Evolutionary conservation across 2,797 vertebrate species (phyloP).

Genomic region (Furcifer pardalis): DNA sequence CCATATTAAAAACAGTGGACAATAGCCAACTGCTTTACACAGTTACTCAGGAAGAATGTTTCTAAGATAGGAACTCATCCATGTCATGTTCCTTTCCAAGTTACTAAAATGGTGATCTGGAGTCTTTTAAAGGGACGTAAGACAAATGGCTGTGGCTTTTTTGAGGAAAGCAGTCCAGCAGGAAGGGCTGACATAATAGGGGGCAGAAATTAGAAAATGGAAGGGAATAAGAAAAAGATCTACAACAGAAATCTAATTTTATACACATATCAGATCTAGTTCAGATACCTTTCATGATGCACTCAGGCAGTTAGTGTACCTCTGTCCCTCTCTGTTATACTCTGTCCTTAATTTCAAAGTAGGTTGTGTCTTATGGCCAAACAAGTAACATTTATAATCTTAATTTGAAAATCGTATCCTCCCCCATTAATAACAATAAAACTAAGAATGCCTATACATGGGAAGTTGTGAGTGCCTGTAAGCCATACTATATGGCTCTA

Average conservation of each 20-base stretch:
- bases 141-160: not conserved
- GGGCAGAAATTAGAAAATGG: not conserved
- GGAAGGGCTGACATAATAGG: not conserved
- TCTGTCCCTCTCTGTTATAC: not conserved
- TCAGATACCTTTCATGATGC: not conserved
- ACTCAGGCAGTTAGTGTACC: not conserved
- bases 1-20: not conserved
- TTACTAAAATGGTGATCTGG: not conserved
- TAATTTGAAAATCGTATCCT: not conserved
- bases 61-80: not conserved
- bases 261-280: not conserved
- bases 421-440: not conserved
- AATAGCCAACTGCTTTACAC: not conserved
- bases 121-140: not conserved
- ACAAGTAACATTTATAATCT: not conserved
- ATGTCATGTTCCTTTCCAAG: not conserved
- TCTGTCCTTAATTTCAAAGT: not conserved
- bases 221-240: not conserved
- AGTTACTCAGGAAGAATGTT: slow-evolving; percentile 6
- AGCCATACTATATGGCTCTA: not conserved
- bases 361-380: not conserved
- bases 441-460: not conserved
- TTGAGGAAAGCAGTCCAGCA: not conserved
- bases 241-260: not conserved
- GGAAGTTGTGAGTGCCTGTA: not conserved